A percentile compares a stretch with the other conserved stretches of the same genome.
Evolutionary conservation across 2,113 vertebrate genomes (phyloP).

Genomic region (Malurus alboscapulatus): DNA sequence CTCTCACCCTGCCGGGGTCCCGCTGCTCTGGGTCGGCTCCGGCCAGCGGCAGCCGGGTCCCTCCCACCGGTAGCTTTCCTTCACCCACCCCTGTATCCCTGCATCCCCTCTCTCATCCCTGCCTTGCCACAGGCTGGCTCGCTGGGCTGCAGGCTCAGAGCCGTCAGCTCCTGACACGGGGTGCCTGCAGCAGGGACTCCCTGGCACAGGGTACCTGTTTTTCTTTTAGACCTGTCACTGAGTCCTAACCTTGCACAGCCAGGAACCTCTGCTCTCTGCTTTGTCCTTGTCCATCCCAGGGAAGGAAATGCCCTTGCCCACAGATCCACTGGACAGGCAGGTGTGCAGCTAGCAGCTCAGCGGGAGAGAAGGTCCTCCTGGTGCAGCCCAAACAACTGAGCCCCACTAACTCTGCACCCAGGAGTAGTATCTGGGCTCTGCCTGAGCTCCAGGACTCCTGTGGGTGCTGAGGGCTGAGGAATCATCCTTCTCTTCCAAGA

Average conservation of each 20-base stretch:
- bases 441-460: not conserved
- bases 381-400: not conserved
- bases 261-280: not conserved
- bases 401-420: not conserved
- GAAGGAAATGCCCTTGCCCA: not conserved
- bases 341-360: accelerated
- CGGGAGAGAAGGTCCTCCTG: not conserved
- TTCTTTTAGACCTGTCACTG: not conserved
- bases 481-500: not conserved
- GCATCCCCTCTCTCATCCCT: too few relatives aligned
- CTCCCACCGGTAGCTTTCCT: not conserved
- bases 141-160: not conserved
- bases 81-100: not conserved
- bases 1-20: accelerated
- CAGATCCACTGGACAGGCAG: not conserved
- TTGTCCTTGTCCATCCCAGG: not conserved
- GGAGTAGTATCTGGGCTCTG: not conserved
- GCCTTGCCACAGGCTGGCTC: not conserved
- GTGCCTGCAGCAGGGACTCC: not conserved
- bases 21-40: accelerated
- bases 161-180: not conserved
- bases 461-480: not conserved
- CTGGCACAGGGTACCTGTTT: not conserved
- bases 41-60: accelerated
- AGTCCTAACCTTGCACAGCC: not conserved